Evolutionary conservation across 2,888 invertebrate species (phyloP), one percentile per base, ranked within the genome.

Genomic region (Resseliella maxima): DNA sequence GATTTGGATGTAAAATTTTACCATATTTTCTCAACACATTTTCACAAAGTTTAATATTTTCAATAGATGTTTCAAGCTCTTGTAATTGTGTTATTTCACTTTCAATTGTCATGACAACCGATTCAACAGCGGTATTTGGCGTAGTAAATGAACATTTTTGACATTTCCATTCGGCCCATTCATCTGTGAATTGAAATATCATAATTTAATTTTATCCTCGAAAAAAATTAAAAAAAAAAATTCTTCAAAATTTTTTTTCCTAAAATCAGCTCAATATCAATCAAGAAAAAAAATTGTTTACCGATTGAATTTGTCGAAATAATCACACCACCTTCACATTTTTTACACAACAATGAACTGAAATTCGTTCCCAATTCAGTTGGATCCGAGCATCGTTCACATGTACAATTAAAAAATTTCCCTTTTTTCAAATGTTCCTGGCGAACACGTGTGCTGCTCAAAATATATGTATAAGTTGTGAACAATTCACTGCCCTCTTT

Each of bases 381-480:
- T 15, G 96, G 95, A 90, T 97, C 96, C 0, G 93, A 91, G 89
- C 97, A 97, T 86, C 97, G 92, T 1, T 91, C 89, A 88, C 97
- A 97, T 45, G 92, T 92, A 90, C 97, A 97, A 27, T 92, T 92
- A 90, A 97, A 97, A 90, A 94, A 95, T 92, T 97, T 97, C 41
- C 96, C 94, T 89, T 94, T 93, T 86, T 92, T 91, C 2, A 97
- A 91, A 89, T 93, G 94, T 88, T 94, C 93, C 85, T 96, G 93
- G 0, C 97, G 92, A 54, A 94, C 90, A 21, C 94, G 89, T 0
- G 97, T 97, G 0, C 95, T 95, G 86, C 94, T 93, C 31, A 97
- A 90, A 0, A 94, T 93, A 89, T 95, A 94, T 0, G 96, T 95
- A 90, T 97, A 97, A 88, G 95, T 94, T 87, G 95, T 93, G 88